Percentiles rank a stretch among this genome's conserved stretches.
Evolutionary conservation across 2,888 invertebrate genomes (phyloP).

Genomic region (Micoletzkya japonica): DNA sequence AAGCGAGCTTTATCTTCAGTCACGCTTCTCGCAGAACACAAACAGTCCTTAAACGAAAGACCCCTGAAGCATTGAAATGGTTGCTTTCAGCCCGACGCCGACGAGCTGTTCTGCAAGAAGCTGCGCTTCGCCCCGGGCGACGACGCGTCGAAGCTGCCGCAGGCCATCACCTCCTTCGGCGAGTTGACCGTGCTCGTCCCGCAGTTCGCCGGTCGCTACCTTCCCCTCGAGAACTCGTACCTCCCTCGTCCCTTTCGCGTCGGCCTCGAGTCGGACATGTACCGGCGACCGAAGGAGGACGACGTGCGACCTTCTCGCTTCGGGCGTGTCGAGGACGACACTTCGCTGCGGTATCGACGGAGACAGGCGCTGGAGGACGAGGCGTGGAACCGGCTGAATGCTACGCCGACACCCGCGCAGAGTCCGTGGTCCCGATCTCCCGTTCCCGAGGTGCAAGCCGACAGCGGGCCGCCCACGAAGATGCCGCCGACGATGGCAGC

Average conservation of each 20-base stretch:
- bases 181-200: slow-evolving; percentile 74
- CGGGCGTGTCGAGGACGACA: slow-evolving; percentile 31
- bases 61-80: neutral
- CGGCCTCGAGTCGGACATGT: slow-evolving; percentile 48
- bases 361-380: slow-evolving; percentile 58
- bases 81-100: slow-evolving; percentile 70
- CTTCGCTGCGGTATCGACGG: slow-evolving; percentile 50
- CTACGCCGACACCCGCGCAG: neutral
- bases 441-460: slow-evolving; percentile 8
- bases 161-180: slow-evolving; percentile 83
- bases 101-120: slow-evolving; percentile 63
- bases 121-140: slow-evolving; percentile 79
- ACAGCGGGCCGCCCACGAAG: neutral
- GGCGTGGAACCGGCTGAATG: slow-evolving; percentile 52
- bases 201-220: slow-evolving; percentile 60
- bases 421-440: slow-evolving; percentile 34
- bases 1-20: neutral
- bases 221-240: slow-evolving; percentile 60
- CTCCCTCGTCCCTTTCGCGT: slow-evolving; percentile 55
- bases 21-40: too few relatives aligned
- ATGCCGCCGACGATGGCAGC: slow-evolving; percentile 5
- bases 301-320: neutral
- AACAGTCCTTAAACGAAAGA: too few relatives aligned
- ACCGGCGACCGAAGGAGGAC: slow-evolving; percentile 18
- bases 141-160: slow-evolving; percentile 76